phyloP scores from a whole-genome alignment of 1,140 invertebrate species.

The Pogonomyrmex californicus region DNA sequence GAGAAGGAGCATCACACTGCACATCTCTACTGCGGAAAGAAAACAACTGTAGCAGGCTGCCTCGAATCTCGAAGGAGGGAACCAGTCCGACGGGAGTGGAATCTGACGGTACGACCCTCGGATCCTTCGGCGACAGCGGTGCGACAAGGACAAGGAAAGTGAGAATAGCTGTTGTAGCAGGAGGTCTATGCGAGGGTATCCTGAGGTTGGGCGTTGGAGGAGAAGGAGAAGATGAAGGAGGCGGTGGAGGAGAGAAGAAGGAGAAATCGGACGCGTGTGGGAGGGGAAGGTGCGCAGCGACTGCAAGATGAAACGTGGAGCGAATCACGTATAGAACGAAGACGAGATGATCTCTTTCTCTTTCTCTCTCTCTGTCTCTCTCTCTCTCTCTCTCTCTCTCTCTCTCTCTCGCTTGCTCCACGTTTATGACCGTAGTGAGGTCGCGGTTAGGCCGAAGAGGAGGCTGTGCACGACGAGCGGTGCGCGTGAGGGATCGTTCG shows the following conservation, averaged over 20 bases:
- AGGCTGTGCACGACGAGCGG: conserved; percentile 68
- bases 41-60: conserved; percentile 27
- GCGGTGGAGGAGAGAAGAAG: not conserved
- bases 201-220: conserved; percentile 40
- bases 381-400: not conserved
- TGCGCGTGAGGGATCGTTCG: conserved; percentile 69
- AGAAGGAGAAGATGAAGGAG: conserved; percentile 42
- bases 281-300: conserved; percentile 61
- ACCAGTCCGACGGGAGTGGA: conserved; percentile 71
- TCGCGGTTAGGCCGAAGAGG: conserved; percentile 66
- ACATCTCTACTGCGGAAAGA: conserved; percentile 25
- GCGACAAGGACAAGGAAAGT: conserved; percentile 46
- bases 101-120: conserved; percentile 70
- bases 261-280: conserved; percentile 24
- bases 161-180: conserved; percentile 61
- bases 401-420: conserved; percentile 53
- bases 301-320: conserved; percentile 54
- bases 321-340: conserved; percentile 1
- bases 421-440: conserved; percentile 74
- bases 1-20: conserved; percentile 9
- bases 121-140: conserved; percentile 48
- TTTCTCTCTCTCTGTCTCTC: not conserved
- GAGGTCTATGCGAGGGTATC: conserved; percentile 64
- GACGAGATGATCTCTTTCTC: too few relatives aligned
- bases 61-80: conserved; percentile 68